Evolutionary conservation across 1,140 invertebrate genomes (phyloP).

Genomic region (Bombus fervidus): DNA sequence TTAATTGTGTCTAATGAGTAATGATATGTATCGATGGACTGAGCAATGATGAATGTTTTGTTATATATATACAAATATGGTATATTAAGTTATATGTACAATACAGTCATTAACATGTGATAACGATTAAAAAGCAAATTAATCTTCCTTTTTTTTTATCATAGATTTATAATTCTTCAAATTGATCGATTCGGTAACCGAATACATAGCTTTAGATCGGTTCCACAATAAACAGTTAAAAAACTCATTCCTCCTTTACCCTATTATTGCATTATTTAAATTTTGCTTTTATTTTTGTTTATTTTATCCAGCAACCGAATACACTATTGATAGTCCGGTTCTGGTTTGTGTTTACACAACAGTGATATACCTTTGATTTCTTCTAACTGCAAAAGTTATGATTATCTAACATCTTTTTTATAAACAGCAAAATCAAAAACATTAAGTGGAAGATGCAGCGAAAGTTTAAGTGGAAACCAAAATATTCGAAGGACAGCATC

Average conservation of each 20-base stretch:
- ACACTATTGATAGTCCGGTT: conserved; percentile 66
- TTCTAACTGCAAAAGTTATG: neutral
- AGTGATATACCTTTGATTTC: neutral
- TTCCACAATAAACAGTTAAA: conserved; percentile 47
- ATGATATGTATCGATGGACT: neutral
- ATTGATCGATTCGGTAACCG: conserved; percentile 49
- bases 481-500: conserved; percentile 89
- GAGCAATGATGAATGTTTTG: conserved; percentile 7
- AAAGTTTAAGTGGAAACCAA: conserved; percentile 81
- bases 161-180: neutral
- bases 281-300: conserved; percentile 16
- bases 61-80: neutral
- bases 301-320: conserved; percentile 66
- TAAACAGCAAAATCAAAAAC: conserved; percentile 85
- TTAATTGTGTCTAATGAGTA: conserved; percentile 10
- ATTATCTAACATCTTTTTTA: conserved; percentile 38
- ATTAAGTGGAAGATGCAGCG: conserved; percentile 80
- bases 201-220: conserved; percentile 64
- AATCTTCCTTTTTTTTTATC: neutral
- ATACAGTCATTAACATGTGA: neutral
- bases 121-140: neutral
- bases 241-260: neutral
- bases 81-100: neutral
- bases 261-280: conserved; percentile 6
- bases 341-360: conserved; percentile 33